Percentiles rank a stretch among this genome's conserved stretches.
Conservation (phyloP, 2,797 vertebrate species). For the Melanotaenia boesemani region DNA sequence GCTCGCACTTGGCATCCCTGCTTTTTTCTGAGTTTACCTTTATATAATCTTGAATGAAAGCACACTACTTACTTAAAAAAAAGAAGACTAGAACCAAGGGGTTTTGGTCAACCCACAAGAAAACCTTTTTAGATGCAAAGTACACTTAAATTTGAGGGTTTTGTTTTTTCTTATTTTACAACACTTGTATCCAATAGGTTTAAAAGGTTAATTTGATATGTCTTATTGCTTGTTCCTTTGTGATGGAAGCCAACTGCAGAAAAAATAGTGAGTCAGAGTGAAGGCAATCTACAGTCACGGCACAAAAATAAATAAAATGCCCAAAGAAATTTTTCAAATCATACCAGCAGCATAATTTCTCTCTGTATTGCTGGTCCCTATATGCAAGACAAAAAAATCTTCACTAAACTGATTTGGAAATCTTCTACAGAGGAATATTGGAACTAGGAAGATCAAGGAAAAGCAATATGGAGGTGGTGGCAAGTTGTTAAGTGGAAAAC, state of each 20-base stretch:
- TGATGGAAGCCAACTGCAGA: neutral
- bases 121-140: neutral
- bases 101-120: neutral
- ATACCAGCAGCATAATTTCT: neutral
- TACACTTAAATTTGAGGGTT: neutral
- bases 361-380: neutral
- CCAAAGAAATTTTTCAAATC: neutral
- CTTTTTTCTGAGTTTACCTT: neutral
- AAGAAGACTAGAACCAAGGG: neutral
- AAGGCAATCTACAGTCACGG: neutral
- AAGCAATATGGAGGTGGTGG: neutral
- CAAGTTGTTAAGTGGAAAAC: neutral
- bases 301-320: neutral
- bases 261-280: neutral
- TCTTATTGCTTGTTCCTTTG: slow-evolving; percentile 11
- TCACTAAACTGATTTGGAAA: neutral
- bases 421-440: neutral
- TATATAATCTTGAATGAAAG: neutral
- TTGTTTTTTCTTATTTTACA: neutral
- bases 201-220: neutral
- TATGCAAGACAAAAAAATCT: neutral
- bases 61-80: neutral
- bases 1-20: neutral
- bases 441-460: neutral
- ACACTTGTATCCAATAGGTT: neutral